Evolutionary conservation across 30 jellyfish, hydroid and myxozoan species (phyloP).

Genomic region (Chrysaora quinquecirrha): DNA sequence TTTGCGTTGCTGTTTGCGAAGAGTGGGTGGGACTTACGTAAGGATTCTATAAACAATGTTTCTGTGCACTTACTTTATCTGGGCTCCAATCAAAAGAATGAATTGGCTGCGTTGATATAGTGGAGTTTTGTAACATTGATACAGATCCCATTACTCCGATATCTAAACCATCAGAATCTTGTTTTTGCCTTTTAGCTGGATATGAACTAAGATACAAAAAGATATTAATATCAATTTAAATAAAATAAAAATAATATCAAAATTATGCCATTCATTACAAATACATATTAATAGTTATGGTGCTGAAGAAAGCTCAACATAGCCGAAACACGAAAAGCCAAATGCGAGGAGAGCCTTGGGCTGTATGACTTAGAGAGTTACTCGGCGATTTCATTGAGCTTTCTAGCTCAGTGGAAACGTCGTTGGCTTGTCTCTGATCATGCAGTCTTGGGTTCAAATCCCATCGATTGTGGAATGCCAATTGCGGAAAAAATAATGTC

Average conservation of each 20-base stretch:
- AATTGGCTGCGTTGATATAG: constrained; percentile 86
- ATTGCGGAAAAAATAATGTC: neutral
- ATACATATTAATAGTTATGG: too few species aligned
- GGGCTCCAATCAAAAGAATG: constrained; percentile 92
- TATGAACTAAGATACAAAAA: constrained; percentile 63
- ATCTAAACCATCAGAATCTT: constrained; percentile 78
- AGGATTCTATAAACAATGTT: neutral
- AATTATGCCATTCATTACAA: neutral
- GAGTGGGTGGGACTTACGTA: neutral
- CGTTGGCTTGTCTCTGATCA: neutral
- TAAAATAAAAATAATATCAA: neutral
- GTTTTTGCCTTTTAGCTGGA: constrained; percentile 77
- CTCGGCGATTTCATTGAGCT: too few species aligned
- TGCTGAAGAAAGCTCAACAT: too few species aligned
- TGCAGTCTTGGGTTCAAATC: neutral
- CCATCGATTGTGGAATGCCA: too few species aligned
- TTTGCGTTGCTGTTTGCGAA: neutral
- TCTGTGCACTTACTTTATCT: constrained; percentile 60
- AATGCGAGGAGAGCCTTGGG: too few species aligned
- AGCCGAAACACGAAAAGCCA: too few species aligned
- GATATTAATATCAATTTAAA: too few species aligned
- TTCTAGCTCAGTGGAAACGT: too few species aligned
- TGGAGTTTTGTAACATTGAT: constrained; percentile 71
- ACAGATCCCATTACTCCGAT: constrained; percentile 90
- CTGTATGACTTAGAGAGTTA: too few species aligned